Percentiles rank a stretch among this genome's conserved stretches.
These are phyloP conservation scores for Cryptus viduatorius DNA, from an alignment of 2,888 invertebrate species.

Conservation along the genomic window DNA sequence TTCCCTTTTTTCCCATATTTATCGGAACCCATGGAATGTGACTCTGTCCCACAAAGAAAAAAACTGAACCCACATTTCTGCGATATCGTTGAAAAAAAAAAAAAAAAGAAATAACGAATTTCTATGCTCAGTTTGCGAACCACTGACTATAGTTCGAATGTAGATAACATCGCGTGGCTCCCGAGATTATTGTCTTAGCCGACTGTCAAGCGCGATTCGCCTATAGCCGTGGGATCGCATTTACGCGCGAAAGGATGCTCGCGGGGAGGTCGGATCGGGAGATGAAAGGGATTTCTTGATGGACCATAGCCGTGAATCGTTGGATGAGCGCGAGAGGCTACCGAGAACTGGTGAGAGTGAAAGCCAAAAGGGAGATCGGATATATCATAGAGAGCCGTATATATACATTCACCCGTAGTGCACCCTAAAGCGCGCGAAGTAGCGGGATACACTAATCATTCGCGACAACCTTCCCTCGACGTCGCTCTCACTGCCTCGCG, in stretches of 20 bases:
- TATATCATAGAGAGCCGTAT: constrained; percentile 54
- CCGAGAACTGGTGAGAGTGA: constrained; percentile 30
- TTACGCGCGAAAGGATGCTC: constrained; percentile 58
- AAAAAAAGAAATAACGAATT: background rate
- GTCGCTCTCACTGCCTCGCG: constrained; percentile 60
- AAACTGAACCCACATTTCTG: background rate
- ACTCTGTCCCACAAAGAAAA: background rate
- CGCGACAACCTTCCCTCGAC: constrained; percentile 74
- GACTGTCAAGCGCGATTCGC: constrained; percentile 72
- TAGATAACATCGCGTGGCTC: constrained; percentile 46
- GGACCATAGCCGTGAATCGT: constrained; percentile 65
- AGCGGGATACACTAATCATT: constrained; percentile 77
- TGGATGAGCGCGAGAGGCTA: constrained; percentile 36
- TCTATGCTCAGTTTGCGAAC: constrained; percentile 43
- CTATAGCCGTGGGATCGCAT: constrained; percentile 54
- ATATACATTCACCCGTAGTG: constrained; percentile 1
- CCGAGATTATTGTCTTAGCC: constrained; percentile 74
- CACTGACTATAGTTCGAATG: constrained; percentile 33
- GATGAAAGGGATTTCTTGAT: constrained; percentile 77
- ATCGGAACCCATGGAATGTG: background rate
- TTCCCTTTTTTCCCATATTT: background rate
- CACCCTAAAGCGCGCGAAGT: constrained; percentile 50
- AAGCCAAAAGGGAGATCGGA: constrained; percentile 66
- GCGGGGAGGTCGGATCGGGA: constrained; percentile 59
- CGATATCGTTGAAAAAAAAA: background rate